These are phyloP conservation scores for Fringilla coelebs DNA, from an alignment of 2,797 vertebrate species.

Conservation along the genomic window DNA sequence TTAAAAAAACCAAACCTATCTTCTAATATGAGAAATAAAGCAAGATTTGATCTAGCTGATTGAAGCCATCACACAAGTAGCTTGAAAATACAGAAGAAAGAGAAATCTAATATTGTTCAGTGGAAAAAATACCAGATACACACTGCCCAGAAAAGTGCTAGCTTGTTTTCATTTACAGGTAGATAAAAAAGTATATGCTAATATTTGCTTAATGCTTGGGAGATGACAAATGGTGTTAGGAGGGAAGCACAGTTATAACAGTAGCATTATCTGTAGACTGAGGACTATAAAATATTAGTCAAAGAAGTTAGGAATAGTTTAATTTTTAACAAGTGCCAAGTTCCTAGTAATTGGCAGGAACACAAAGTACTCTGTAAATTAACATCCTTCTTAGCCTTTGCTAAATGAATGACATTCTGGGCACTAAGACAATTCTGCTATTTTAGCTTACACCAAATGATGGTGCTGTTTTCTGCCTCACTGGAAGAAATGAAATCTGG, in stretches of 20 bases:
- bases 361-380: background rate
- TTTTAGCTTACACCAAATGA: conserved; percentile 9
- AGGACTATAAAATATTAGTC: background rate
- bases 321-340: background rate
- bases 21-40: background rate
- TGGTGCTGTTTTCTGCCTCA: background rate
- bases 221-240: background rate
- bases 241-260: background rate
- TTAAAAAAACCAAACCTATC: background rate
- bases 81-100: background rate
- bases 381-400: background rate
- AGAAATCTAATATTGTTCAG: background rate
- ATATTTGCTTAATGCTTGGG: background rate
- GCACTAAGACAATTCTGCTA: background rate
- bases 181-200: background rate
- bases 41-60: background rate
- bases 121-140: background rate
- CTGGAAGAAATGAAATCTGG: background rate
- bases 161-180: background rate
- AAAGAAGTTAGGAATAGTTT: background rate
- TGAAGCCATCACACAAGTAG: background rate
- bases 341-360: background rate
- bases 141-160: background rate
- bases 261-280: background rate
- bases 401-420: background rate